Evolutionary conservation across 1,140 invertebrate species (phyloP), one percentile per base, ranked within the genome.

Genomic region (Trachymyrmex cornetzi): DNA sequence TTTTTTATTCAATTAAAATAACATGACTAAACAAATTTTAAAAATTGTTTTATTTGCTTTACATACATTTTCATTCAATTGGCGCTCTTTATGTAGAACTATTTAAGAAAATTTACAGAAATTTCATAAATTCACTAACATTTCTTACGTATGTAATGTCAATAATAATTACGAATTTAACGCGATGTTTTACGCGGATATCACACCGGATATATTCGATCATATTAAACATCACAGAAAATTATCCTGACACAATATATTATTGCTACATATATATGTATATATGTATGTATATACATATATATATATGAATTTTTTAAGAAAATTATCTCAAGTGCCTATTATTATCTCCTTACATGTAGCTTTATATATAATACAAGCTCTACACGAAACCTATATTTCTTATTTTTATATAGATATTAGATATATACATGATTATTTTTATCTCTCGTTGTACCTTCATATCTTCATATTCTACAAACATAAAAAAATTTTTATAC

Each of bases 61-160:
- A 75, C 48, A 69, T 88, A 88, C n/a, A 59, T 30, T 50, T 69
- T 88, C 64, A 77, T 74, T 69, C 55, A 57, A 77, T 55, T 12
- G 24, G 59, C 14, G 24, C 0, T 79, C 48, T 55, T 53, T 12
- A 63, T 27, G 6, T 77, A 77, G 2, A 34, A 12, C 57, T 72
- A 88, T 72, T 88, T 88, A 86, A 66, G 69, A 86, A 84, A 88
- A 89, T 89, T 69, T 88, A 89, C 67, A 88, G 48, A 86, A 89
- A 80, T 81, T 86, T 59, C 69, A 80, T 22, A 88, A 53, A 72
- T 87, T 14, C 57, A 61, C 53, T 86, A 66, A 85, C 16, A 77
- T 19, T 27, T 84, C 59, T 24, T 50, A 16, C 27, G 5, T 84
- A 55, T 69, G 6, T 34, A 34, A 34, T 34, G n/a, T 81, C 50